A percentile compares a stretch with the other conserved stretches of the same genome.
Evolutionary conservation across 2,888 invertebrate species (phyloP).

Genomic region (Achlya flavicornis): DNA sequence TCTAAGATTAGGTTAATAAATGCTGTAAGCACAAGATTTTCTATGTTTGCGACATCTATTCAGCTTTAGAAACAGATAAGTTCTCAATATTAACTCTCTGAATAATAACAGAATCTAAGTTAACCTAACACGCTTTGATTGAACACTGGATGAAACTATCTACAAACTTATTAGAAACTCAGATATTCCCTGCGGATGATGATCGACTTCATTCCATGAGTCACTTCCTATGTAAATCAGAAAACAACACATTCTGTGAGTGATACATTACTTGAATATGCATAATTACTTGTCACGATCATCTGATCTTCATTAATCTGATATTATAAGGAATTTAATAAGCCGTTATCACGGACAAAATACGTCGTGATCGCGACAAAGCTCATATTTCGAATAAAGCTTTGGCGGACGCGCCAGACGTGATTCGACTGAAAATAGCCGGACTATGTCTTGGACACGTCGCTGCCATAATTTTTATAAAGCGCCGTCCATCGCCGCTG

Average conservation of each 20-base stretch:
- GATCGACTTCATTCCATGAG: neutral
- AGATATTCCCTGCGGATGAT: neutral
- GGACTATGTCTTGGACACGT: slow-evolving; percentile 20
- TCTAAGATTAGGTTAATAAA: neutral
- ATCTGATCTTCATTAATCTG: neutral
- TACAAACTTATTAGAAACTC: neutral
- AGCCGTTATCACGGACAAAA: slow-evolving; percentile 28
- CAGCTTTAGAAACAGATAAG: neutral
- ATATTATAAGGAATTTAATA: slow-evolving; percentile 1
- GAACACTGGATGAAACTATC: neutral
- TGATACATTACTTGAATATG: slow-evolving; percentile 8
- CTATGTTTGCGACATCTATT: neutral
- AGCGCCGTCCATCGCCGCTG: slow-evolving; percentile 25
- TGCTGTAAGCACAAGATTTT: neutral
- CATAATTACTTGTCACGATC: slow-evolving; percentile 11
- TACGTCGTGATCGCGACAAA: slow-evolving; percentile 37
- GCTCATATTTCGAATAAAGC: slow-evolving; percentile 32
- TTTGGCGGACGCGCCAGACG: slow-evolving; percentile 32
- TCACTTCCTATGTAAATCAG: neutral
- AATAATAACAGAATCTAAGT: neutral
- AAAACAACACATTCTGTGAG: neutral
- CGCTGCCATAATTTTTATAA: slow-evolving; percentile 34
- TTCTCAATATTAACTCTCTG: neutral
- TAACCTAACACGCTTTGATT: neutral
- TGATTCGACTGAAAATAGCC: slow-evolving; percentile 44